Evolutionary conservation across 2,113 vertebrate species (phyloP), one percentile per base, ranked within the genome.

Genomic region (Nestor notabilis): DNA sequence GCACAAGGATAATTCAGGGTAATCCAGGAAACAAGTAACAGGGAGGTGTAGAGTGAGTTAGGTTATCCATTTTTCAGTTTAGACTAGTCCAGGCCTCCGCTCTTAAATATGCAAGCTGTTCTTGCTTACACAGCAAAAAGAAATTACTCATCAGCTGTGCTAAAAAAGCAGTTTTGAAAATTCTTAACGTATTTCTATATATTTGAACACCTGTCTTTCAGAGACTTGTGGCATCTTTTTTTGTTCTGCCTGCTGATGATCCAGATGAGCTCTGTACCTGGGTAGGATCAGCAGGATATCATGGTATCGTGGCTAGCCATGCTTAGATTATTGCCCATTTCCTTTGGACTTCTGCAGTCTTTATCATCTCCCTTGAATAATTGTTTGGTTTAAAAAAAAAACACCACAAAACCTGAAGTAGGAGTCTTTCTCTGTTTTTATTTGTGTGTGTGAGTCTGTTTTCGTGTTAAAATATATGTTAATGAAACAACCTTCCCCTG

Each of bases 181-280:
- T 35, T 93, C 52, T 86, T 78, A 23, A 2, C 46, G 37, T 96
- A 56, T 90, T 83, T 75, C 64, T 82, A 53, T 83, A 10, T 81
- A 66, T 63, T 74, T 61, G 23, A 63, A 83, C 89, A 35, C 10
- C 9, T 66, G 7, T 44, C 3, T 56, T 92, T 92, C 21, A 52
- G 29, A 83, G 53, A 49, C 19, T 61, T n/a, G 46, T 39, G 93
- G 15, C 53, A 56, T 83, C 66, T 87, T 7, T 94, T 93, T 76
- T 83, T 78, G 6, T 95, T 96, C 69, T 96, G 71, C 76, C 92
- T 94, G 84, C 33, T 96, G 84, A 90, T 93, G 80, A 87, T 92
- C 68, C 72, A 92, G 27, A 46, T 35, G 83, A 72, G 60, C 63
- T 89, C 95, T 93, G 23, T 49, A 72, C 28, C 44, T 85, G 55